Conservation (phyloP, 2,797 vertebrate species). For the Eremophila alpestris region DNA sequence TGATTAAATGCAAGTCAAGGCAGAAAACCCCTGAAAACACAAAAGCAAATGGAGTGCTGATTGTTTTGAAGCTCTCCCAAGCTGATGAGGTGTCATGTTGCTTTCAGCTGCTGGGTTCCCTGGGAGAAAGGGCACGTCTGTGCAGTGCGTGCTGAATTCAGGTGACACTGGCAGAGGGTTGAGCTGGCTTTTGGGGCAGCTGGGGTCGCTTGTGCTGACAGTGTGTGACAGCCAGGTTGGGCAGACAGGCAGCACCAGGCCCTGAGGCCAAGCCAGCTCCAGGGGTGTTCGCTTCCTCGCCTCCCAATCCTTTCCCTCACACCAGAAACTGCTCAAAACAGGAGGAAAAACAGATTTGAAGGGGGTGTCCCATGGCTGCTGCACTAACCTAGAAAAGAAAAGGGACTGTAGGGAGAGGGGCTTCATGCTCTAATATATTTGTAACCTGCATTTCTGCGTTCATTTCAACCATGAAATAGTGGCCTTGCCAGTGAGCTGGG, state of each 20-base stretch:
- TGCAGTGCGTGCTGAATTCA: neutral
- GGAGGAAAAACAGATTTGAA: neutral
- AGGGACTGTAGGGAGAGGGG: neutral
- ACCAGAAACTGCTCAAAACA: neutral
- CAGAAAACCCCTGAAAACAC: neutral
- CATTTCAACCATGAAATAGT: neutral
- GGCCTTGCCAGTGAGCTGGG: neutral
- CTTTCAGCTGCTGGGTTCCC: slow-evolving; percentile 30
- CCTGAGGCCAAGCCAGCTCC: neutral
- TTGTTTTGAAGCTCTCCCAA: neutral
- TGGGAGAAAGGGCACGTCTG: slow-evolving; percentile 13
- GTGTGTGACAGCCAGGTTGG: neutral
- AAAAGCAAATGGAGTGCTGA: neutral
- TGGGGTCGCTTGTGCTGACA: neutral
- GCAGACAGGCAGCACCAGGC: neutral
- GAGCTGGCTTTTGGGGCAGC: neutral
- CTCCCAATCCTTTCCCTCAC: neutral
- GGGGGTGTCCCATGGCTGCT: neutral
- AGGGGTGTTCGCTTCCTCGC: fast-evolving
- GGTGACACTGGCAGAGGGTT: neutral
- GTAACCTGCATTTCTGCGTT: neutral
- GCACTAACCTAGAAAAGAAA: neutral
- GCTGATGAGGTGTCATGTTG: slow-evolving; percentile 18
- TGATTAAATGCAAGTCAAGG: neutral
- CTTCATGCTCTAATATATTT: neutral